These are phyloP conservation scores for Sinocyclocheilus anophthalmus DNA, from an alignment of 2,113 vertebrate species.

Conservation along the genomic window DNA sequence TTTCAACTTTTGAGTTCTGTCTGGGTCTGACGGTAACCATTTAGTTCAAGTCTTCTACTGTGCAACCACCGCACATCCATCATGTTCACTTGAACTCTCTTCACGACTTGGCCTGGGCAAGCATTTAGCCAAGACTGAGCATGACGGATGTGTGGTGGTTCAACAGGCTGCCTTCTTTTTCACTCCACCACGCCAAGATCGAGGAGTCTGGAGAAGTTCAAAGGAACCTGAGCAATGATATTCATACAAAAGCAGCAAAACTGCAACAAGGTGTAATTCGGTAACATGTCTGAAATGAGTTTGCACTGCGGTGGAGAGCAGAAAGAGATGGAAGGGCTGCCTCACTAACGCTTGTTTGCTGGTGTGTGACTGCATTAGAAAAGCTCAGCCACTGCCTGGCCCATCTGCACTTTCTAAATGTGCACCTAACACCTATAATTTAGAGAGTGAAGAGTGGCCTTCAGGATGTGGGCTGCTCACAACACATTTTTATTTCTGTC, in stretches of 20 bases:
- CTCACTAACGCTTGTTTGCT: background rate
- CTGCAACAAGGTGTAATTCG: background rate
- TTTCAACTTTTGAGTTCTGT: background rate
- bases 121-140: background rate
- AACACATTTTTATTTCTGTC: slow-evolving; percentile 29
- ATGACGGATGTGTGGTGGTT: slow-evolving; percentile 8
- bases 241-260: slow-evolving; percentile 20
- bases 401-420: slow-evolving; percentile 53
- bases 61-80: slow-evolving; percentile 1
- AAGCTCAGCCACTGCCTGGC: background rate
- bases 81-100: background rate
- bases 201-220: background rate
- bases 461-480: slow-evolving; percentile 44
- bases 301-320: background rate
- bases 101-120: background rate
- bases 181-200: slow-evolving; percentile 15
- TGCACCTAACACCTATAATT: slow-evolving; percentile 63
- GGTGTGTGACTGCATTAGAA: slow-evolving; percentile 17
- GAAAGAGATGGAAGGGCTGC: background rate
- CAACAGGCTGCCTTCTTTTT: slow-evolving; percentile 5
- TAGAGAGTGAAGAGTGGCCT: slow-evolving; percentile 44
- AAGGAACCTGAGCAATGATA: background rate
- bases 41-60: background rate
- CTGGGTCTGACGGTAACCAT: slow-evolving; percentile 1
- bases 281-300: background rate